Evolutionary conservation across 37 sponge, comb jelly and placozoan species (phyloP), one percentile per base, ranked within the genome.

Genomic region (Tethya wilhelma): DNA sequence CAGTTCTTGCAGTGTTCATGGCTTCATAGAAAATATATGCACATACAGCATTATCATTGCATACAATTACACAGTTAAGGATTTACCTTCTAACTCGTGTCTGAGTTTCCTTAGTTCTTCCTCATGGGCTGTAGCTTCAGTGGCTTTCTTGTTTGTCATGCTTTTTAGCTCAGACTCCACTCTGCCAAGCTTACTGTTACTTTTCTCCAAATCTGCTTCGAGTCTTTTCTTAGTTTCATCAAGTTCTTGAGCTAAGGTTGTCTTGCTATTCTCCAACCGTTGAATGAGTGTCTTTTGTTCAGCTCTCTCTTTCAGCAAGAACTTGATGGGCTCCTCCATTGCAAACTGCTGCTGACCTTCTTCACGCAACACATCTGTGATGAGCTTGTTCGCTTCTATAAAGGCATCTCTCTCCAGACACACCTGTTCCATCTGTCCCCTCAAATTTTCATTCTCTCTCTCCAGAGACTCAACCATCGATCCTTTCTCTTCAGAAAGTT

Each of bases 361-460:
- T 22, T 39, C 62, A 20, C 43, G 23, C 9, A 75, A 44, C 8
- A 87, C 59, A 20, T 75, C 44, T 41, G 69, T 39, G 26, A 87
- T 67, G 32, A 71, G 56, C 23, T 79, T 57, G 55, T 74, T 79
- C 37, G 73, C 73, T 56, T 46, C 11, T 37, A 79, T 26, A 26
- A 79, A 79, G 1, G 80, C 80, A 7, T 80, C 81, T 31, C 76
- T 64, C 59, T 87, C 88, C 11, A 30, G 42, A 11, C 11, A 20
- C 5, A 68, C 19, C 42, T 80, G 63, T 33, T 46, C 41, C 37
- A 87, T 5, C 53, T 79, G 49, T 9, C 17, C 26, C 23, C 49
- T 75, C 43, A 87, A 74, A 7, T 22, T 36, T 12, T 57, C 44
- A 43, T 79, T 86, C 20, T 79, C 87, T 55, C n/a, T 17, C 29